A percentile compares a stretch with the other conserved stretches of the same genome.
Conservation (phyloP, 2,113 vertebrate genomes). For the Microtus pennsylvanicus region DNA sequence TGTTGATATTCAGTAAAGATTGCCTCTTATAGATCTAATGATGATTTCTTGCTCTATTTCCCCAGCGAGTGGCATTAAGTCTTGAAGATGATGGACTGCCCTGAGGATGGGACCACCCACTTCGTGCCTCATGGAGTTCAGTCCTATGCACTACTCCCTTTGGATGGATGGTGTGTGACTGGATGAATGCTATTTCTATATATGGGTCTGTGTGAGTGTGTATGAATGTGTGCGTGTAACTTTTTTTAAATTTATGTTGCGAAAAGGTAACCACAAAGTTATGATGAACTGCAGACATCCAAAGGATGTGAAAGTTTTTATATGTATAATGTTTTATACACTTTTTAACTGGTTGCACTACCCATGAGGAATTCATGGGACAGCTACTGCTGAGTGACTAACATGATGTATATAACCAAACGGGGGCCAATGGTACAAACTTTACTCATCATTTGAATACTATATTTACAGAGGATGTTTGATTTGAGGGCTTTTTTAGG, state of each 20-base stretch:
- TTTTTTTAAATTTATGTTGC: conserved; percentile 88
- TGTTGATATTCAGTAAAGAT: background rate
- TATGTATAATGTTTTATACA: conserved; percentile 94
- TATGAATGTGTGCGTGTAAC: background rate
- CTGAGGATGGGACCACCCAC: conserved; percentile 88
- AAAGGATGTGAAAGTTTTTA: conserved; percentile 92
- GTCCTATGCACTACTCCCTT: conserved; percentile 77
- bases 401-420: conserved; percentile 87
- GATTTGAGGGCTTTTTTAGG: conserved; percentile 71
- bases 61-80: conserved; percentile 97
- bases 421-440: conserved; percentile 82
- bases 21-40: conserved; percentile 42
- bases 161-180: conserved; percentile 72
- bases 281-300: conserved; percentile 91
- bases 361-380: conserved; percentile 86
- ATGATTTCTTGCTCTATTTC: conserved; percentile 76
- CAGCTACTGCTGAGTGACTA: conserved; percentile 87
- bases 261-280: conserved; percentile 92
- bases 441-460: conserved; percentile 86
- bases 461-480: conserved; percentile 88
- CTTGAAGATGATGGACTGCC: conserved; percentile 97
- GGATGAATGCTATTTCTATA: conserved; percentile 70
- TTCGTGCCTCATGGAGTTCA: conserved; percentile 61
- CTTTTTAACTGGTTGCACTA: conserved; percentile 91
- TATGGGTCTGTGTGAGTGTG: conserved; percentile 64